Percentiles rank a stretch among this genome's conserved stretches.
phyloP scores from a whole-genome alignment of 2,888 invertebrate species.

The Polietes domitor region DNA sequence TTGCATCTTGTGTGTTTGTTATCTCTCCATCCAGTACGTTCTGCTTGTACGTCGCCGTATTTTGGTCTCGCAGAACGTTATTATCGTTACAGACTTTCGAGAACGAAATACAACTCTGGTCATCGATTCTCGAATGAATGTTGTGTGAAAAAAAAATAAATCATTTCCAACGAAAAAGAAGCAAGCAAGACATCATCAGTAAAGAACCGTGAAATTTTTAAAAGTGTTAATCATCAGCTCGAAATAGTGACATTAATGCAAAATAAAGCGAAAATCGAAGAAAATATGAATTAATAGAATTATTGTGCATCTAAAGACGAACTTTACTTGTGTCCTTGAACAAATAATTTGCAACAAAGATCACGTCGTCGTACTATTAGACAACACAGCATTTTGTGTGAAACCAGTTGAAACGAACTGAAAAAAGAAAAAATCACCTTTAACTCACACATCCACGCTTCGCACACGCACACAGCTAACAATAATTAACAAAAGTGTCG shows the following conservation, averaged over 20 bases:
- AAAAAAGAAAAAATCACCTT: slow-evolving; percentile 53
- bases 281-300: background rate
- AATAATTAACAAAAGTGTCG: slow-evolving; percentile 23
- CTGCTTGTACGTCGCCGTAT: no score
- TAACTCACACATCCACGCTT: background rate
- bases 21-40: no score
- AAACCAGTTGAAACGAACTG: slow-evolving; percentile 60
- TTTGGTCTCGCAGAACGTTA: no score
- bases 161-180: slow-evolving; percentile 44
- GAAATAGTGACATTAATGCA: background rate
- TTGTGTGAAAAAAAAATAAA: slow-evolving; percentile 36
- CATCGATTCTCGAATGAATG: no score
- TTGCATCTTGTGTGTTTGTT: no score
- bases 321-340: slow-evolving; percentile 59
- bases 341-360: slow-evolving; percentile 54
- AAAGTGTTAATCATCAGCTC: slow-evolving; percentile 51
- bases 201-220: slow-evolving; percentile 31
- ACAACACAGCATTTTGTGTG: slow-evolving; percentile 35
- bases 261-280: background rate
- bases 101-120: slow-evolving; percentile 49
- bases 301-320: slow-evolving; percentile 9
- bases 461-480: slow-evolving; percentile 14
- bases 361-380: slow-evolving; percentile 62
- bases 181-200: slow-evolving; percentile 34
- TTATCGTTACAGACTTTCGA: slow-evolving; percentile 24